phyloP scores from a whole-genome alignment of 2,113 vertebrate species.

The Mus spicilegus region DNA sequence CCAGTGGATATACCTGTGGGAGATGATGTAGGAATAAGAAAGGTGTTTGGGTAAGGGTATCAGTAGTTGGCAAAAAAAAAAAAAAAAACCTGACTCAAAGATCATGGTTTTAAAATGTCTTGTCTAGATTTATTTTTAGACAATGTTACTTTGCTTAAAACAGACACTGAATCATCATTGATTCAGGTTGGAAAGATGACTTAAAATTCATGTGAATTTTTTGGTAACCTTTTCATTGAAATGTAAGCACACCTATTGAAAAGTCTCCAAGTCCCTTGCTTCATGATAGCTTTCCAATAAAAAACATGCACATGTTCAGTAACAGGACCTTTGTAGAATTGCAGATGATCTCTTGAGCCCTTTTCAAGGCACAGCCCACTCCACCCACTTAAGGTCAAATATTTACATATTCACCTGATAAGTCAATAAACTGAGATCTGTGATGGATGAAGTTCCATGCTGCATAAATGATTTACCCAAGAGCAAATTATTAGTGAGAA shows the following conservation, averaged over 20 bases:
- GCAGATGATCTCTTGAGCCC: neutral
- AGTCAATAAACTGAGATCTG: slow-evolving; percentile 3
- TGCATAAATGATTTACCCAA: neutral
- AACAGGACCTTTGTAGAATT: neutral
- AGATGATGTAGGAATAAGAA: neutral
- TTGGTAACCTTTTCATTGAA: neutral
- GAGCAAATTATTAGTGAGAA: neutral
- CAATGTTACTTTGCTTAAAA: slow-evolving; percentile 17
- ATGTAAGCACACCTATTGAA: neutral
- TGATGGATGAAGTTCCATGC: neutral
- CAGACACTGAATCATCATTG: neutral
- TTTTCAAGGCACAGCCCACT: neutral
- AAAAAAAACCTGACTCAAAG: neutral
- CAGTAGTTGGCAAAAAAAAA: neutral
- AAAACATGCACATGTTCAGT: neutral
- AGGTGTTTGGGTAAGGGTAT: neutral
- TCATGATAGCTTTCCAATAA: neutral
- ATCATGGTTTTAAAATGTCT: neutral
- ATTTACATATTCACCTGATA: neutral
- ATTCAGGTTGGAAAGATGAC: neutral
- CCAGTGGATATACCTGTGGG: neutral
- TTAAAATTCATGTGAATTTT: slow-evolving; percentile 24
- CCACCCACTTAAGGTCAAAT: neutral
- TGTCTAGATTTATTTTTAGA: neutral
- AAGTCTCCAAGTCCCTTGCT: neutral